These are phyloP conservation scores for Nomada ruficornis DNA, from an alignment of 2,888 invertebrate genomes.

Conservation along the genomic window DNA sequence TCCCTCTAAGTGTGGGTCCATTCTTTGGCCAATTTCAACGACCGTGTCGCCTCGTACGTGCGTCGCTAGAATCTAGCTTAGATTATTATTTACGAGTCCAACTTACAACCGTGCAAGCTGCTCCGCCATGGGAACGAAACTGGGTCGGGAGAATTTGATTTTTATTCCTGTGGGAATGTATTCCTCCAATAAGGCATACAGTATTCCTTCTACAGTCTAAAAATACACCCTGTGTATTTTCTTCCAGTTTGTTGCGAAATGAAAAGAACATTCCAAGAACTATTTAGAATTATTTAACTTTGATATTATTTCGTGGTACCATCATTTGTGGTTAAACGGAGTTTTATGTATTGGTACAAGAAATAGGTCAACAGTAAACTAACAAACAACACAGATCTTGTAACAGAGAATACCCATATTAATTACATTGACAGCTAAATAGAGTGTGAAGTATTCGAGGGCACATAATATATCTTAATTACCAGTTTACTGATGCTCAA, in stretches of 20 bases:
- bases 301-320: neutral
- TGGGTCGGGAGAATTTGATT: constrained; percentile 9
- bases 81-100: constrained; percentile 18
- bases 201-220: constrained; percentile 2
- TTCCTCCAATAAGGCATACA: constrained; percentile 6
- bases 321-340: neutral
- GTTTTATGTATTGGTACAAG: neutral
- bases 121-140: neutral
- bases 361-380: neutral
- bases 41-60: neutral
- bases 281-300: neutral
- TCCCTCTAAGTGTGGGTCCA: neutral
- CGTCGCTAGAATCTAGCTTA: constrained; percentile 16
- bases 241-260: neutral
- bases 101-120: neutral
- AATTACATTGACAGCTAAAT: neutral
- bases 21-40: constrained; percentile 33
- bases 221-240: neutral
- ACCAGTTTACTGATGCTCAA: neutral
- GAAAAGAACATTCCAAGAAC: neutral
- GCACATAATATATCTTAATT: too few relatives aligned
- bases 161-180: constrained; percentile 1
- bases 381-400: neutral
- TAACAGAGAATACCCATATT: neutral
- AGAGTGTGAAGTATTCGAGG: neutral